Percentiles rank a stretch among this genome's conserved stretches.
Conservation (phyloP, 2,888 invertebrate genomes). For the Harpalus rubripes region DNA sequence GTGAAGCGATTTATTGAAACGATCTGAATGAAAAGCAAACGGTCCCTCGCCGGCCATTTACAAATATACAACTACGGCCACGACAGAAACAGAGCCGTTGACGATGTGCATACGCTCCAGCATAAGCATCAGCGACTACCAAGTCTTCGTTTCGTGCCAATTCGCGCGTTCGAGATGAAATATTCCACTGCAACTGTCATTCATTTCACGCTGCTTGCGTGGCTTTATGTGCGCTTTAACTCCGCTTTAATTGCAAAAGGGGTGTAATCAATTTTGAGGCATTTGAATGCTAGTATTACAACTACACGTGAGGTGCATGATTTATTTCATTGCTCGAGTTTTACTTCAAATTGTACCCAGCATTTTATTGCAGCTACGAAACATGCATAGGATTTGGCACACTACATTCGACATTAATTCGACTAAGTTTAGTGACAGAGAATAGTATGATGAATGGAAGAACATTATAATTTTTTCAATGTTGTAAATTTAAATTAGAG, state of each 20-base stretch:
- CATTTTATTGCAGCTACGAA: slow-evolving; percentile 22
- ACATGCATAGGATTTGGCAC: neutral
- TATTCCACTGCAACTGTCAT: slow-evolving; percentile 40
- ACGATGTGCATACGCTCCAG: slow-evolving; percentile 56
- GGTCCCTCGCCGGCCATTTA: slow-evolving; percentile 72
- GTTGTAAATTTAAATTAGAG: too few relatives aligned
- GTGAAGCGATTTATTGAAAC: slow-evolving; percentile 74
- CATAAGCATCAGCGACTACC: slow-evolving; percentile 25
- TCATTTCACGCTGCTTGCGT: slow-evolving; percentile 46
- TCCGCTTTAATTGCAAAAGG: slow-evolving; percentile 38
- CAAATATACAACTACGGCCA: slow-evolving; percentile 72
- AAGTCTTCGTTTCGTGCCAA: slow-evolving; percentile 46
- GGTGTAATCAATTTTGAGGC: slow-evolving; percentile 49
- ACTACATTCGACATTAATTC: neutral
- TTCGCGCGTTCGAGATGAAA: slow-evolving; percentile 42
- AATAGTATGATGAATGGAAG: neutral
- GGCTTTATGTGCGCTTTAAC: slow-evolving; percentile 46
- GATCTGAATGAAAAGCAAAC: slow-evolving; percentile 74
- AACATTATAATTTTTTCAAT: neutral
- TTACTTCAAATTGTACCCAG: slow-evolving; percentile 31
- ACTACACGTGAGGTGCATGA: slow-evolving; percentile 20
- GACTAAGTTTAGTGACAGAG: neutral
- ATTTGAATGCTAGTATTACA: slow-evolving; percentile 31
- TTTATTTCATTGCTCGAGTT: slow-evolving; percentile 30
- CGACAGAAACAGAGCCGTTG: slow-evolving; percentile 49